Percentiles rank a stretch among this genome's conserved stretches.
phyloP scores from a whole-genome alignment of 35 echinoderm and acorn worm species.

The Ophiothrix spiculata region DNA sequence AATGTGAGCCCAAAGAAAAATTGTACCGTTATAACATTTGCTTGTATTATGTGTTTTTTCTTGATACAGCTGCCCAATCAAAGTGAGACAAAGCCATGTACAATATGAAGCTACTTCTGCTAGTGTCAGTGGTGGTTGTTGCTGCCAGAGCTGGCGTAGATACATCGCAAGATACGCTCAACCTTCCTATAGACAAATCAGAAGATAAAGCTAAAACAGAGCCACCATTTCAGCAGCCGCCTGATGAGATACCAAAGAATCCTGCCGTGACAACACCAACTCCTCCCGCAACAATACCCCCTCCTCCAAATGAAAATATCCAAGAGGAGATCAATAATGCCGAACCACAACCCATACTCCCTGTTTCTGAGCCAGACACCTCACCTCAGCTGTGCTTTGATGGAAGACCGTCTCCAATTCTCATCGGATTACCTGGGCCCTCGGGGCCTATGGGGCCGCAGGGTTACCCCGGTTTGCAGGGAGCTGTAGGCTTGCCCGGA shows the following conservation, averaged over 20 bases:
- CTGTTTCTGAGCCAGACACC: background rate
- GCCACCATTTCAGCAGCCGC: background rate
- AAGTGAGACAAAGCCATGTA: no score
- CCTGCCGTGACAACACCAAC: background rate
- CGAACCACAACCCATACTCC: background rate
- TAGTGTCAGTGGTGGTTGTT: no score
- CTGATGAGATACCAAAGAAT: background rate
- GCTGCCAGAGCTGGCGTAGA: background rate
- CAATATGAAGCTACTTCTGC: no score
- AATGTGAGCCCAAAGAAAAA: no score
- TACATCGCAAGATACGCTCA: background rate
- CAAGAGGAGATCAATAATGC: background rate
- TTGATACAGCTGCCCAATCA: no score
- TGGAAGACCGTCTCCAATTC: background rate
- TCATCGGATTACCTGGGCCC: constrained; percentile 16
- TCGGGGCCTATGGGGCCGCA: constrained; percentile 19
- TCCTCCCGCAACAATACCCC: background rate
- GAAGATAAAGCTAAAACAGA: no score
- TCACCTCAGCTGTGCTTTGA: background rate
- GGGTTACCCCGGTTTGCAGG: constrained; percentile 15
- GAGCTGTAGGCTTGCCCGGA: constrained; percentile 26
- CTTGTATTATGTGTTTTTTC: no score
- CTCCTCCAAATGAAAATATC: no score
- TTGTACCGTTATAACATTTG: no score
- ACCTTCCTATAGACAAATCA: background rate